Evolutionary conservation across 2,888 invertebrate species (phyloP).

Genomic region (Ischnus inquisitorius): DNA sequence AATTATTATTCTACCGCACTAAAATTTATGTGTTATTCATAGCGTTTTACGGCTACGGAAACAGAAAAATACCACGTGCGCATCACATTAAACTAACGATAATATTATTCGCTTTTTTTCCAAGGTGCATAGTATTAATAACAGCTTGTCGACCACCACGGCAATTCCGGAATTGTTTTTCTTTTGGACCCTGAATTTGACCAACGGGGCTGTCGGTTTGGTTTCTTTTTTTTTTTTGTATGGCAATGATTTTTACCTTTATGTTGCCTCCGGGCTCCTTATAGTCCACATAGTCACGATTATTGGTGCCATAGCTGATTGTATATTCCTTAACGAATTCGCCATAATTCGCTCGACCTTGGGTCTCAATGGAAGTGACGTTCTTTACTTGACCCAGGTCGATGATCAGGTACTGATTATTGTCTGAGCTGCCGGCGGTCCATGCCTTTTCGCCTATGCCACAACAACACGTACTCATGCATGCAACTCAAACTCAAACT

Average conservation of each 20-base stretch:
- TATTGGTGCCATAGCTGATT: constrained; percentile 96
- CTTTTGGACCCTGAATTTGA: constrained; percentile 23
- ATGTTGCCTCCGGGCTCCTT: constrained; percentile 95
- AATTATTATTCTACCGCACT: constrained; percentile 27
- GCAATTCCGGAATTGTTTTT: neutral
- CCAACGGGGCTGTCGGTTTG: constrained; percentile 19
- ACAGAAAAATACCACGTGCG: constrained; percentile 57
- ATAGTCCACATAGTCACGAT: constrained; percentile 95
- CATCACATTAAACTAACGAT: constrained; percentile 21
- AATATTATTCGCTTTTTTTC: constrained; percentile 11
- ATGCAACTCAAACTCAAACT: constrained; percentile 81
- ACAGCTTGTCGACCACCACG: constrained; percentile 33
- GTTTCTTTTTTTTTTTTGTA: constrained; percentile 1
- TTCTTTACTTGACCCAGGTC: constrained; percentile 96
- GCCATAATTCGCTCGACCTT: constrained; percentile 95
- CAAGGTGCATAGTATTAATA: constrained; percentile 50
- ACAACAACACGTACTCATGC: constrained; percentile 83
- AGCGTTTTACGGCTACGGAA: constrained; percentile 38
- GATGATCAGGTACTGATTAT: constrained; percentile 95
- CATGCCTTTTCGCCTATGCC: constrained; percentile 95
- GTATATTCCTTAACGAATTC: constrained; percentile 98
- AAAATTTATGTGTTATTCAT: constrained; percentile 49
- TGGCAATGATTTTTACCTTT: constrained; percentile 89
- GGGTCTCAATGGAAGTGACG: constrained; percentile 95
- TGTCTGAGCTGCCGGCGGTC: constrained; percentile 96